Evolutionary conservation across 2,797 vertebrate species (phyloP).

Genomic region (Xenentodon cancila): DNA sequence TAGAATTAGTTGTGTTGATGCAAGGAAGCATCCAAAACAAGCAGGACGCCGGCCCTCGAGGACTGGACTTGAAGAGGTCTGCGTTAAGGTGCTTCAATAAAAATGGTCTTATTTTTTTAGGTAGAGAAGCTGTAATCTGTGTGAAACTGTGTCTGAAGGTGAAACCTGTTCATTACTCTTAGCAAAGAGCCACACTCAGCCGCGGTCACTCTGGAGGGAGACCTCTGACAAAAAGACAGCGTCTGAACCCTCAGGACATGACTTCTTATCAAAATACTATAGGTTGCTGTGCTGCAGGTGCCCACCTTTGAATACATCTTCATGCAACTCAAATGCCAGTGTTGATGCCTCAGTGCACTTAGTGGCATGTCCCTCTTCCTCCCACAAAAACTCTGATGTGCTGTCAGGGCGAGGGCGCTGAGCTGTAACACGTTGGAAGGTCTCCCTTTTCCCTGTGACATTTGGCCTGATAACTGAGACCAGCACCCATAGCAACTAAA

Average conservation of each 20-base stretch:
- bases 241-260: constrained; percentile 9
- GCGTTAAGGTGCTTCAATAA: too few relatives aligned
- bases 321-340: constrained; percentile 33
- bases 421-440: constrained; percentile 26
- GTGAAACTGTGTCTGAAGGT: not conserved
- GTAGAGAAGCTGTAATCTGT: too few relatives aligned
- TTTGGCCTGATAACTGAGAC: constrained; percentile 34
- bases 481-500: constrained; percentile 19
- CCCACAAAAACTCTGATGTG: constrained; percentile 40
- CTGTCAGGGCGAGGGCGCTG: constrained; percentile 20
- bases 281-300: constrained; percentile 26
- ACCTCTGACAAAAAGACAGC: constrained; percentile 25
- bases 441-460: constrained; percentile 30
- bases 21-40: too few relatives aligned
- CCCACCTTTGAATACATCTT: constrained; percentile 32
- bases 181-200: constrained; percentile 13
- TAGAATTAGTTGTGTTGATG: too few relatives aligned
- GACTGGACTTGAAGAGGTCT: too few relatives aligned
- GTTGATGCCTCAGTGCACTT: constrained; percentile 31
- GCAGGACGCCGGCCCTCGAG: too few relatives aligned
- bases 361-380: constrained; percentile 23
- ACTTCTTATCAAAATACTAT: constrained; percentile 30
- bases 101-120: too few relatives aligned
- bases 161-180: constrained; percentile 24
- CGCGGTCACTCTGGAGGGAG: constrained; percentile 6